Percentiles rank a stretch among this genome's conserved stretches.
These are phyloP conservation scores for Aphelinus atriplicis DNA, from an alignment of 1,140 invertebrate species.

Conservation along the genomic window DNA sequence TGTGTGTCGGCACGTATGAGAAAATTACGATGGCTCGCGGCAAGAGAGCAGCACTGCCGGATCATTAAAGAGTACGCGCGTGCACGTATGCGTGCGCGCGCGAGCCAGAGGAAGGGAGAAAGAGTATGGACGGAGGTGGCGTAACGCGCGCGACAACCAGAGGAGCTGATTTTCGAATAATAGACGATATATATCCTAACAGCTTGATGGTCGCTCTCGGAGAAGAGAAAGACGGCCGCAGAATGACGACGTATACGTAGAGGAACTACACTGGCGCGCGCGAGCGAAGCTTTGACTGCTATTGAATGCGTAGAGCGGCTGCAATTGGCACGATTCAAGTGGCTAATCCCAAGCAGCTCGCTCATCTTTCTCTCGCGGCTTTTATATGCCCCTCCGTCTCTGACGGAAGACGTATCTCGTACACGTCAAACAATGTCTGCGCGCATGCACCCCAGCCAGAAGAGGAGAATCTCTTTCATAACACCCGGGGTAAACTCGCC, in stretches of 20 bases:
- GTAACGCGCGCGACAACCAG: not conserved
- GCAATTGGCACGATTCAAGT: constrained; percentile 36
- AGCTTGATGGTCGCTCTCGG: constrained; percentile 26
- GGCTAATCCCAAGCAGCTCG: constrained; percentile 17
- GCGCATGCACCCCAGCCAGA: not conserved
- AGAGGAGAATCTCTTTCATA: constrained; percentile 20
- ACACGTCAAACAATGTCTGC: not conserved
- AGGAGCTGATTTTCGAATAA: constrained; percentile 30
- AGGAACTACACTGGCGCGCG: constrained; percentile 19
- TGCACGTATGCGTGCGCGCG: not conserved
- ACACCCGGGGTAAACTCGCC: constrained; percentile 1
- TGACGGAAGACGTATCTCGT: not conserved
- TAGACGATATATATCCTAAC: constrained; percentile 33
- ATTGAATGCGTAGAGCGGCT: constrained; percentile 21
- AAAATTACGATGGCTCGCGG: too few species aligned
- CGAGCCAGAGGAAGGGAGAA: too few species aligned
- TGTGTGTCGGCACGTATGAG: too few species aligned
- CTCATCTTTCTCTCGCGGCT: too few species aligned
- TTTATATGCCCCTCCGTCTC: not conserved
- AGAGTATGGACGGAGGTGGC: too few species aligned
- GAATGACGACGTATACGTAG: not conserved
- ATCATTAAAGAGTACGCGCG: not conserved
- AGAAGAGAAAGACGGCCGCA: not conserved
- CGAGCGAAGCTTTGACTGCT: too few species aligned
- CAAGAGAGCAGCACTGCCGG: too few species aligned